Evolutionary conservation across 2,888 invertebrate species (phyloP), one percentile per base, ranked within the genome.

Genomic region (Chirona hameri): DNA sequence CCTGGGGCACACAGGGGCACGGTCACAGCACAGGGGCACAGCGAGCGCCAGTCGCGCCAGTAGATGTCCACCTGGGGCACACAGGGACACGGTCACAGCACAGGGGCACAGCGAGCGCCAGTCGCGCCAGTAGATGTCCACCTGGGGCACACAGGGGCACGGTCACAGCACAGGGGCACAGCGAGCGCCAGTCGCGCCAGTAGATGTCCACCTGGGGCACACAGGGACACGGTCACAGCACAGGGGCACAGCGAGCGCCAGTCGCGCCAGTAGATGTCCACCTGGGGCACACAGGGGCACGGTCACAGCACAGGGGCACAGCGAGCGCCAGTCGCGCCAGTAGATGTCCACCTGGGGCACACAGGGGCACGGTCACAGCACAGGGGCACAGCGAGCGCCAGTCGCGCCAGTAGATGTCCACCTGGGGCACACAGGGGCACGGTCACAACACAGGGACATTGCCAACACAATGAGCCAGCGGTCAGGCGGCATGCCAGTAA

Each of bases 81-180:
- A 27, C 18, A 10, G 14, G 21, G 27, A 24, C 69, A 69, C 55
- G 55, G 15, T 55, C 55, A 69, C 24, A 18, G 7, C 10, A 24
- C 24, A 69, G 84, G 97, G 99, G 89, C 99, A 98, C 86, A 99
- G 90, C 18, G 98, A 97, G 85, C 99, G 92, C 95, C 97, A 98
- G 89, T 99, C 99, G 87, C 95, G 93, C 98, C 99, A 99, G 89
- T 96, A 98, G 85, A 99, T 93, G 84, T 97, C 97, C 86, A 99
- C 97, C 80, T 80, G 80, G 10, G 27, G 27, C 21, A 21, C 39
- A 27, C 18, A 10, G 14, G 21, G 27, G n/a, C 69, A 69, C 55
- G 55, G 15, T 55, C 55, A 69, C 24, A 18, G 7, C 10, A 24
- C 24, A 69, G 84, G 97, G 99, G 89, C 99, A 98, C 86, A 99